Base-by-base conservation (phyloP, 2,113 vertebrate species). In the Mormyrus iriodes region DNA sequence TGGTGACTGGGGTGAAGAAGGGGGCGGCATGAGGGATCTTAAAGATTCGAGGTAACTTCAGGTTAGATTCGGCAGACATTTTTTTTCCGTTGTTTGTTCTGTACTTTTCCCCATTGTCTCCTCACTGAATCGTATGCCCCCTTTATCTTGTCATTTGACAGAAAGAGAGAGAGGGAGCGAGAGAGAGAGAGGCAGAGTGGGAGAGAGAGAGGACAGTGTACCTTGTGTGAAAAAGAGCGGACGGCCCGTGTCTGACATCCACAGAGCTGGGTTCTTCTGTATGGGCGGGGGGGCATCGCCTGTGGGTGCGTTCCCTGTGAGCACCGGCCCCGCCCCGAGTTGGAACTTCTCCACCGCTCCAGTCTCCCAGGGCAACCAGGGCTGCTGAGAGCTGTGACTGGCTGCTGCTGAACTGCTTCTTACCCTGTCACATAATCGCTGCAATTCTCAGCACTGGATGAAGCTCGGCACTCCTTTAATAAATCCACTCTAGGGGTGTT, bases 331-430 rank as follows among this genome's bases (percentile, higher is more conserved):
- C 79, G 49, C 88, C 88, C 88, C 13, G 53, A 84, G 76, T 53
- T 61, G 88, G 52, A 83, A 89, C 88, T 89, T 89, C 88, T 46
- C 51, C 51, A 89, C 52, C 13, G 79, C 52, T 88, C 79, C 42
- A 13, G 88, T 89, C 88, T 89, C 88, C 88, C 88, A 84, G 88
- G 88, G 88, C 76, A 89, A 89, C 88, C 88, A 84, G 76, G 88
- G 88, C 79, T 61, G 79, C 88, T 17, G 88, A 46, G 79, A 85
- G 76, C 53, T 39, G 51, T 61, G 86, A 79, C 79, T 58, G 51
- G 79, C 51, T 89, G 79, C 42, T 48, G 88, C 76, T 88, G 88
- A 31, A 61, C 24, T n/a, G 39, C 46, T 61, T 31, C 35, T 69
- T 52, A 65, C 44, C 17, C 82, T n/a, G 89, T 89, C 89, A 89